Evolutionary conservation across 2,113 vertebrate species (phyloP), one percentile per base, ranked within the genome.

Genomic region (Trachemys scripta): DNA sequence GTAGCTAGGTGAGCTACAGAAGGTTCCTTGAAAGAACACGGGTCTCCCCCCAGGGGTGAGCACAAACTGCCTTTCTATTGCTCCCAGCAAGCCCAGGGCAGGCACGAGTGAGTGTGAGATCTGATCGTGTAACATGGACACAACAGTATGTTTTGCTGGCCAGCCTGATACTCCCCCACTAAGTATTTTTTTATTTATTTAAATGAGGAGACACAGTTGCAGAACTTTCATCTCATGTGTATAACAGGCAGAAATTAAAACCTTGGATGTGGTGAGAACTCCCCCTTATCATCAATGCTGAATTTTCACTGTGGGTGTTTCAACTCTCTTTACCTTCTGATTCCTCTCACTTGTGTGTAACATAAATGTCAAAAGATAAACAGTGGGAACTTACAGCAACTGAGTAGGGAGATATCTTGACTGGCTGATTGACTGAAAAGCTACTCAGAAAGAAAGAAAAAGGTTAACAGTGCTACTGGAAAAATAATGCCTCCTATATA

Each of bases 381-480:
- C 22, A 84, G 54, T 47, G 25, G 12, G 79, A 93, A 19, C n/a
- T 87, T 87, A 75, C 84, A 93, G 78, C 22, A 65, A 51, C 0
- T 54, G 84, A 4, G 57, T 82, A 75, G 49, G 80, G 85, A 93
- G 47, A 88, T 13, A 87, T 53, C 29, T 90, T 5, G 13, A 91
- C 22, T 88, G 79, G 13, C 4, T 80, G 87, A 87, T 76, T 89
- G 80, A 72, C 84, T 92, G 90, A 90, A 90, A 89, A 96, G 45
- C 62, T 9, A 45, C 13, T 85, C 38, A 24, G 81, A 85, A 91
- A 91, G 49, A 95, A 92, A 84, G 5, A 62, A 69, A 57, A 80
- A 88, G 86, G 84, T 78, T 29, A 29, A 10, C 51, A 85, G 53
- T 69, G 76, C 54, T 83, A 38, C 17, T 87, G 80, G 87, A 81